Evolutionary conservation across 2,113 vertebrate genomes (phyloP).

Genomic region (Pyrgilauda ruficollis): DNA sequence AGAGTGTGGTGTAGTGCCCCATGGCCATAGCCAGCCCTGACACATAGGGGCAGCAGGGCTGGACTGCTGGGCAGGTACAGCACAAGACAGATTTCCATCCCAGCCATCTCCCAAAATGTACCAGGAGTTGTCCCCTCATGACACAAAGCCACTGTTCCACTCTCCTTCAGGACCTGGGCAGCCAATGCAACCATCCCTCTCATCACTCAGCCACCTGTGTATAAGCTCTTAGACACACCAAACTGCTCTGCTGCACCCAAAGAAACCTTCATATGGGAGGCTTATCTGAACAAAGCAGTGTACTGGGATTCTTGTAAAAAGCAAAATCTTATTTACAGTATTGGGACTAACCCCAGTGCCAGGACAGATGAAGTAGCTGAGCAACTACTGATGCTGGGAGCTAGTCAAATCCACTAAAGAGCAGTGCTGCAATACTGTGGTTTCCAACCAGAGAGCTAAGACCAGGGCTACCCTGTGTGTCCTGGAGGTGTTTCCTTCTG

Average conservation of each 20-base stretch:
- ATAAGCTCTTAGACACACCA: neutral
- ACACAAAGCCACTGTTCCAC: too few relatives aligned
- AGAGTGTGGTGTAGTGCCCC: accelerated
- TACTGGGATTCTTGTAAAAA: neutral
- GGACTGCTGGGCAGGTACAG: accelerated
- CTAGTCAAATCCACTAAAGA: neutral
- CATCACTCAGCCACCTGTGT: neutral
- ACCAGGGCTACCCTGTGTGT: accelerated
- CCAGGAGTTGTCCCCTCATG: neutral
- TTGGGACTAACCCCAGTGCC: neutral
- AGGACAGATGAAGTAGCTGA: neutral
- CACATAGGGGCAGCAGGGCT: accelerated
- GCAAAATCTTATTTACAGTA: neutral
- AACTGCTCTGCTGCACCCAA: neutral
- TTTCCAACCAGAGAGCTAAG: neutral
- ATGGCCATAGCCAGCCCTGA: neutral
- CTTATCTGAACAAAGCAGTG: neutral
- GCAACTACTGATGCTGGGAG: neutral
- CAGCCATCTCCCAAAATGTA: accelerated
- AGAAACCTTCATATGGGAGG: neutral
- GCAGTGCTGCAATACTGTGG: neutral
- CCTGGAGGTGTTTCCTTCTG: neutral
- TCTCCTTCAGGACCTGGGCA: neutral
- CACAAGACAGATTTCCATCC: neutral
- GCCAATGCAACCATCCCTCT: accelerated